These are phyloP conservation scores for Poeciliopsis turrubarensis DNA, from an alignment of 2,113 vertebrate genomes.

Conservation along the genomic window DNA sequence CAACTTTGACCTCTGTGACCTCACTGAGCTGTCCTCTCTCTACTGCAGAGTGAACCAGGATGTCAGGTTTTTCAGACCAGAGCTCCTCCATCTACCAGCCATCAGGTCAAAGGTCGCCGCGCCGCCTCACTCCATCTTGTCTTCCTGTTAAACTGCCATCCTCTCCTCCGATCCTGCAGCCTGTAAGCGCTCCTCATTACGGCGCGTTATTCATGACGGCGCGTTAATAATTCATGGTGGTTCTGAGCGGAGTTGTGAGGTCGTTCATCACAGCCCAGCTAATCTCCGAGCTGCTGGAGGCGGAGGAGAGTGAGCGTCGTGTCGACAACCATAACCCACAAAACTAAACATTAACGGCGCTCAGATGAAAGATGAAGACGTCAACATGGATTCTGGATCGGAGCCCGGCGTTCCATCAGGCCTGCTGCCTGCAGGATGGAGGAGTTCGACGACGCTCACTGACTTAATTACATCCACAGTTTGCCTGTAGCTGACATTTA, in stretches of 20 bases:
- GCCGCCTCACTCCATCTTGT: conserved; percentile 39
- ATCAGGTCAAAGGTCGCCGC: conserved; percentile 56
- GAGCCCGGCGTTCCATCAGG: neutral
- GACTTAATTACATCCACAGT: conserved; percentile 25
- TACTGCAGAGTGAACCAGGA: neutral
- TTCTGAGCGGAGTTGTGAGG: conserved; percentile 47
- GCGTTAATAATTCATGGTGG: conserved; percentile 68
- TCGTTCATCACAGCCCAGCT: conserved; percentile 63
- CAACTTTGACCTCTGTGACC: conserved; percentile 42
- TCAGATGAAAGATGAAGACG: conserved; percentile 50
- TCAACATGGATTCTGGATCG: neutral
- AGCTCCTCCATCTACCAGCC: neutral
- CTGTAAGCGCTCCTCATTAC: conserved; percentile 58
- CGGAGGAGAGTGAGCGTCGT: conserved; percentile 21
- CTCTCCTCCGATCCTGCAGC: conserved; percentile 21
- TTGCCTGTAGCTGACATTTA: neutral
- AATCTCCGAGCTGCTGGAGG: conserved; percentile 48
- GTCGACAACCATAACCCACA: conserved; percentile 29
- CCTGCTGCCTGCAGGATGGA: neutral
- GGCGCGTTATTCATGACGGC: conserved; percentile 64
- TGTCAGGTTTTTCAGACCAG: conserved; percentile 14
- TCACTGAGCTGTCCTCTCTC: neutral
- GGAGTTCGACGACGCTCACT: conserved; percentile 22
- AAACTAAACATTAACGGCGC: conserved; percentile 52
- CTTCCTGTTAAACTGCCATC: conserved; percentile 4